Evolutionary conservation across 2,113 vertebrate genomes (phyloP), one percentile per base, ranked within the genome.

Genomic region (Myocastor coypus): DNA sequence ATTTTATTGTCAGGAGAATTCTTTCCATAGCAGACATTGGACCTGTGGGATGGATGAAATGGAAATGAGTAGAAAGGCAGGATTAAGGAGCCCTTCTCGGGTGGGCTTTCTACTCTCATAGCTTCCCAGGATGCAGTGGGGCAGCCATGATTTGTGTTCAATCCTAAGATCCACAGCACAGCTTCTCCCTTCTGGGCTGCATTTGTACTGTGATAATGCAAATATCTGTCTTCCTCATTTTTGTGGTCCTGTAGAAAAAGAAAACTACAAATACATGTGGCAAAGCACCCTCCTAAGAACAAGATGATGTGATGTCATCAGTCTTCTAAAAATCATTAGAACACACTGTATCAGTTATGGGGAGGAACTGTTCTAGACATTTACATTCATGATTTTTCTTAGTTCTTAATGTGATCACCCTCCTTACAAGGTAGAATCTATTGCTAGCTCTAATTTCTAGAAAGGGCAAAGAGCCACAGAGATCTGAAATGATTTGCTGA

Each of bases 301-400:
- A 80, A 81, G 87, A 50, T 92, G 71, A 93, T 89, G 19, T 50
- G n/a, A 64, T 7, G 7, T 37, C 42, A 46, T 17, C 28, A 50
- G n/a, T 7, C 50, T 73, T 68, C 20, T 28, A 16, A 77, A 83
- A 69, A 75, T 34, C 78, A 73, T 32, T 4, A 30, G 0, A 92
- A 77, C 28, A 78, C 28, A 37, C 8, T 61, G 26, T 8, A n/a
- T 32, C 83, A 55, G 12, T 34, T 92, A n/a, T 59, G 71, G 37
- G 34, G 34, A 61, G 26, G 2, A 8, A 37, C 16, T 24, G 34
- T 69, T 59, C 28, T 46, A 42, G 88, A 75, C 71, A 63, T 87
- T 87, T 84, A 63, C 3, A 50, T 32, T 46, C 11, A 40, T 12
- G 63, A 83, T 90, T 87, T 93, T 30, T 19, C 46, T 88, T 81